Base-by-base conservation (phyloP, 2,888 invertebrate genomes). In the Boloria selene region DNA sequence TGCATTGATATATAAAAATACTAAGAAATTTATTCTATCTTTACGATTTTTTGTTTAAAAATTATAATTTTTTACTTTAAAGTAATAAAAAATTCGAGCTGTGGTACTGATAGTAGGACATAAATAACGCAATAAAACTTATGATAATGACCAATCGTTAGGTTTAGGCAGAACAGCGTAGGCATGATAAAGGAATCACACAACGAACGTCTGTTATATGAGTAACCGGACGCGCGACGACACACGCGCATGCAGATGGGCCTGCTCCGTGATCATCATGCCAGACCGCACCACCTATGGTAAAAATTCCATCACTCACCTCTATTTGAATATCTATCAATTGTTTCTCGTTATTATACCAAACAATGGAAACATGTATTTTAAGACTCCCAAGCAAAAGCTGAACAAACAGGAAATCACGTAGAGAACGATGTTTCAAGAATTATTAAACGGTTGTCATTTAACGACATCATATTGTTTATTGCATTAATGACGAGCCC, bases 141-240 rank as follows among this genome's bases (percentile, higher is more conserved):
- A 64, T 47, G 38, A 47, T 38, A 10, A 10, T 7, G 22, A 38
- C 16, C 13, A 65, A 51, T 61, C 31, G 26, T 42, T 10, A 44
- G 44, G 42, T 65, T 50, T 17, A n/a, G 13, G 45, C 22, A 22
- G 13, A 42, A 47, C 47, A 49, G 26, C 17, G 49, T 51, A 54
- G 50, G 16, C 50, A 53, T 58, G 65, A 77, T 81, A 78, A 80
- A 78, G 76, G 72, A 79, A 45, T 82, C 81, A 79, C 82, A 84
- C 45, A 83, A 83, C 80, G 79, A 82, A 78, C 79, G 79, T 82
- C 72, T 80, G 83, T 82, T 80, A 85, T 84, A 87, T 87, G 89
- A 88, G 88, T 87, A 88, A 85, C 90, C 91, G 91, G 91, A 91
- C 89, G 90, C 88, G 78, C 73, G 75, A 77, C 77, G 76, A 79